Evolutionary conservation across 2,797 vertebrate genomes (phyloP).

Genomic region (Phrynocephalus forsythii): DNA sequence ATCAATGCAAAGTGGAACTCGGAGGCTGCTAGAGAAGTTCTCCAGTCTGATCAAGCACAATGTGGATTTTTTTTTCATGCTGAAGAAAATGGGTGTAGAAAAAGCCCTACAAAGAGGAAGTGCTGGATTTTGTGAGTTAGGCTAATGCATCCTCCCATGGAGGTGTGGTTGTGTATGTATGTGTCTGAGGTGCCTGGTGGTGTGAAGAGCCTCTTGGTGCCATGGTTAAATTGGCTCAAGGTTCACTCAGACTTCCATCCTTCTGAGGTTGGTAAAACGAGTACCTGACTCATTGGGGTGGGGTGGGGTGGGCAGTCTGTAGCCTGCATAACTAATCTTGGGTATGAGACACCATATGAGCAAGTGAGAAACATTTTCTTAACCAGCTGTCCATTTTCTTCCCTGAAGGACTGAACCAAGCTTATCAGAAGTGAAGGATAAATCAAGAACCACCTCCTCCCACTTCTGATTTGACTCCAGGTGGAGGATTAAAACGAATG

Average conservation of each 20-base stretch:
- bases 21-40: constrained; percentile 42
- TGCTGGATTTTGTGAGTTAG: not conserved
- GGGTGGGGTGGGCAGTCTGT: no score
- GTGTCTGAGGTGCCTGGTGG: not conserved
- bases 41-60: constrained; percentile 34
- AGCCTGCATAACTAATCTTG: no score
- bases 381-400: not conserved
- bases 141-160: no score
- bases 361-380: no score
- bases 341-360: no score
- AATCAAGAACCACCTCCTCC: not conserved
- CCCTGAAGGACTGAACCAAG: not conserved
- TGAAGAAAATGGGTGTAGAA: not conserved
- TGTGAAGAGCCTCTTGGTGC: no score
- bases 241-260: no score
- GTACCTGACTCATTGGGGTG: no score
- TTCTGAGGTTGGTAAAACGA: no score
- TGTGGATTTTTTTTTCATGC: constrained; percentile 24
- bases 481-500: not conserved
- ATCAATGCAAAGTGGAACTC: constrained; percentile 21
- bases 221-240: no score
- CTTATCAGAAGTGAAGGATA: not conserved
- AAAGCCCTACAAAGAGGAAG: not conserved
- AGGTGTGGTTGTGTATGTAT: no score
- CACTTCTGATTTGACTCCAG: not conserved